Conservation (phyloP, 2,797 vertebrate species). For the Parotocinclus haroldoi region DNA sequence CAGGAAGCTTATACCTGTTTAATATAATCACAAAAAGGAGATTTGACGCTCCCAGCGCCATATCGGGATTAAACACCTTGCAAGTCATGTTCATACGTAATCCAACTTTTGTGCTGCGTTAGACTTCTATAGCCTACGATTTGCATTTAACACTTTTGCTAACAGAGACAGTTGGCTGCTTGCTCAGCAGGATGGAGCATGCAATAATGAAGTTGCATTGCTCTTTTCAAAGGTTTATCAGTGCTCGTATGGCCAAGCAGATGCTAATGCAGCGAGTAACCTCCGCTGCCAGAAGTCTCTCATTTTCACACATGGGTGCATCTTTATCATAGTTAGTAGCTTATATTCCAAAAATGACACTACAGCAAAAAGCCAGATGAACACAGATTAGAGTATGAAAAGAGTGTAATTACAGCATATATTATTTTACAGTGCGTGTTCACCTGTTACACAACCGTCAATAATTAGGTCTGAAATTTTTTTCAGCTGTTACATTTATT, state of each 20-base stretch:
- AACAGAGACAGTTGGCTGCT: constrained; percentile 61
- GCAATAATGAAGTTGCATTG: constrained; percentile 77
- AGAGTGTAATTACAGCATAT: background rate
- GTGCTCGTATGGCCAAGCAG: constrained; percentile 68
- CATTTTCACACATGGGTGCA: constrained; percentile 35
- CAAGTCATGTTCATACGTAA: too few relatives aligned
- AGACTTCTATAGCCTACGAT: constrained; percentile 6
- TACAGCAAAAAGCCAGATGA: constrained; percentile 25
- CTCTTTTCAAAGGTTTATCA: constrained; percentile 66
- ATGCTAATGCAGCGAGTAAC: constrained; percentile 68
- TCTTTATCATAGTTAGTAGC: constrained; percentile 41
- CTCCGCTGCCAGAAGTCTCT: constrained; percentile 38
- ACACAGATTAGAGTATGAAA: background rate
- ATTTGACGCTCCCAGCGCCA: too few relatives aligned
- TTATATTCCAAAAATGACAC: constrained; percentile 26
- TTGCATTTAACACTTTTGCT: constrained; percentile 42
- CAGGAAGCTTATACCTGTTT: too few relatives aligned
- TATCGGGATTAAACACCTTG: too few relatives aligned
- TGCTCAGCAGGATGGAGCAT: constrained; percentile 64
- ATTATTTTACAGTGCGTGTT: background rate
- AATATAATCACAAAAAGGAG: too few relatives aligned
- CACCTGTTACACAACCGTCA: background rate
- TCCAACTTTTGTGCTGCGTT: too few relatives aligned
- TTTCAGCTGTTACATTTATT: too few relatives aligned
- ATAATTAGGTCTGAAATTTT: background rate